Base-by-base conservation (phyloP, 2,113 vertebrate species). In the Gymnogyps californianus region DNA sequence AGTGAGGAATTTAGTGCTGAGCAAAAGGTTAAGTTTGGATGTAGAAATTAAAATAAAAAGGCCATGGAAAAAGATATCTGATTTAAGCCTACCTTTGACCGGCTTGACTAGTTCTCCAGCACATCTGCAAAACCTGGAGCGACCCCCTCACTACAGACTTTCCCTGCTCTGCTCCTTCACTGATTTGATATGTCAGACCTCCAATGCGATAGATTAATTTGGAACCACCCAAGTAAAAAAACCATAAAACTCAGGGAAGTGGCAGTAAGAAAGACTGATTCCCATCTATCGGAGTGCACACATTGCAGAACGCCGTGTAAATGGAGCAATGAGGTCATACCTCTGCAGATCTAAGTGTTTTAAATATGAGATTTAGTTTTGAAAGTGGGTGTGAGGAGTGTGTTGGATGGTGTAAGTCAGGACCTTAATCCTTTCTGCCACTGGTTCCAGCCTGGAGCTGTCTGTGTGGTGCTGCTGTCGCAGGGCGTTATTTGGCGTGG, bases 221-320 rank as follows among this genome's bases (percentile, higher is more conserved):
- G 44, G 69, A 75, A 55, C 40, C 21, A 32, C 57, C n/a, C 21
- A 18, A 12, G 24, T 47, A 47, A 15, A 59, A 75, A 38, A 38
- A 26, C 49, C 42, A n/a, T 40, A 8, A 28, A 47, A 7, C 17
- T 76, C 21, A 14, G 15, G 34, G 5, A 78, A 65, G 44, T 4
- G 13, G 34, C 42, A 16, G 10, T n/a, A 31, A 34, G 46, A 22
- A 42, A 15, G 4, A 4, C 10, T 58, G 19, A 2, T 31, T 70
- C 25, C 38, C 19, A 4, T 42, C 34, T 40, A 1, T 28, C 1
- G 2, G 38, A 18, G 40, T 1, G 2, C 26, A 4, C 14, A 2
- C 7, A 0, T 9, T 42, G 42, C 38, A 32, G 47, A 31, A 9
- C 2, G 26, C 55, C 15, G 0, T 18, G 71, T 19, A 25, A 31